Conservation (phyloP, 1,140 invertebrate genomes). For the Hylaeus volcanicus region DNA sequence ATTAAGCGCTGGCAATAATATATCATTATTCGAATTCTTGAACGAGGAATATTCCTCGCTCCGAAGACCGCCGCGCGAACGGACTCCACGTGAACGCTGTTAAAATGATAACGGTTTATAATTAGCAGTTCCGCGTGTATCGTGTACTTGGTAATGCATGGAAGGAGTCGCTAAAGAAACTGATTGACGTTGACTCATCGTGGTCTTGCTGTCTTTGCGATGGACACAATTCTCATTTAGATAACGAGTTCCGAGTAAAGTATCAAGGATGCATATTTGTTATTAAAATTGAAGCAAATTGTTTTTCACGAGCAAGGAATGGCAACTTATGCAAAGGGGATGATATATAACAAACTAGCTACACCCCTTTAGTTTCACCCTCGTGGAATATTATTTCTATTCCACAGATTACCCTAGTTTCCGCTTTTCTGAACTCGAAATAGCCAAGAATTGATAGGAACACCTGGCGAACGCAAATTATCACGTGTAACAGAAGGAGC, state of each 20-base stretch:
- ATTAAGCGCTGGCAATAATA: conserved; percentile 3
- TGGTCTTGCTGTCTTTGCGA: neutral
- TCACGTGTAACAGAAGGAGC: neutral
- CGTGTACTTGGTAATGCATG: conserved; percentile 25
- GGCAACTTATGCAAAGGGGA: no score
- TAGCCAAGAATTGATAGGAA: neutral
- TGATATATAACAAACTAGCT: no score
- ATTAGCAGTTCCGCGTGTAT: conserved; percentile 26
- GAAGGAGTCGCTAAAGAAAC: conserved; percentile 21
- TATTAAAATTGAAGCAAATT: no score
- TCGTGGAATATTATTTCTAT: neutral
- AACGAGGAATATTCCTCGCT: neutral
- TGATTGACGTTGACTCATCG: conserved; percentile 17
- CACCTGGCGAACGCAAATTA: neutral
- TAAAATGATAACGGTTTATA: conserved; percentile 21
- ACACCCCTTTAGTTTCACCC: no score
- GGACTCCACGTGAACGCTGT: neutral
- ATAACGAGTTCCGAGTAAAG: no score
- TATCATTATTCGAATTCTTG: neutral
- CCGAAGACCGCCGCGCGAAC: neutral
- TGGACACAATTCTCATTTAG: no score
- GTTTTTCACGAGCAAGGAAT: no score
- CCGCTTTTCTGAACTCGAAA: neutral
- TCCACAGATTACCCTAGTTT: neutral
- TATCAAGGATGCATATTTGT: no score